phyloP scores from a whole-genome alignment of 2,113 vertebrate genomes.

The Cichladusa arquata region DNA sequence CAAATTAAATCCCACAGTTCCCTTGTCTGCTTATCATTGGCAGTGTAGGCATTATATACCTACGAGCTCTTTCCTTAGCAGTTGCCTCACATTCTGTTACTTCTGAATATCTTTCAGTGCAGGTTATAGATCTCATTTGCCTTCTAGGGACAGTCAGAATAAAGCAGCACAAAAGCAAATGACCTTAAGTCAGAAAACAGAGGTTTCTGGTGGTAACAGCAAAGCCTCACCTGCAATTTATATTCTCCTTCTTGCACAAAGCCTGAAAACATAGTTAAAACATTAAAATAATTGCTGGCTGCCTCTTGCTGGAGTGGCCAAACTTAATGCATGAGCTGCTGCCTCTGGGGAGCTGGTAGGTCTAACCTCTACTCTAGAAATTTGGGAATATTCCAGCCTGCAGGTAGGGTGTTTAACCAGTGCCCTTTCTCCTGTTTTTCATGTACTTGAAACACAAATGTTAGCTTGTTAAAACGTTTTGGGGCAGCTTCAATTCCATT shows the following conservation, averaged over 20 bases:
- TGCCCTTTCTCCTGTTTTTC: conserved; percentile 1
- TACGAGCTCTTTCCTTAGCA: not conserved
- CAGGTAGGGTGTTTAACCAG: conserved; percentile 23
- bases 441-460: not conserved
- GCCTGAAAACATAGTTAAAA: conserved; percentile 61
- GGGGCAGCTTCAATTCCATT: not conserved
- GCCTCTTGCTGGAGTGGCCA: not conserved
- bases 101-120: conserved; percentile 51
- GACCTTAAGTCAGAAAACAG: conserved; percentile 62
- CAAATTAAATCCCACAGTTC: not conserved
- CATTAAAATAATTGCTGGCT: conserved; percentile 47
- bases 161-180: conserved; percentile 59
- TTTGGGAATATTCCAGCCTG: not conserved
- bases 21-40: not conserved
- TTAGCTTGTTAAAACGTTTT: not conserved
- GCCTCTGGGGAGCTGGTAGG: not conserved
- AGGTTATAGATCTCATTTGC: conserved; percentile 63
- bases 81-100: conserved; percentile 32
- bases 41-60: not conserved
- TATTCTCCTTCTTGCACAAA: conserved; percentile 40
- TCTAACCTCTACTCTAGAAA: conserved; percentile 29
- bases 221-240: conserved; percentile 53
- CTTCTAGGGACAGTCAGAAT: conserved; percentile 61
- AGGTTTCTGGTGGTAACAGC: conserved; percentile 45
- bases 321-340: conserved; percentile 9